Evolutionary conservation across 2,797 vertebrate species (phyloP).

Genomic region (Molossus alvarezi): DNA sequence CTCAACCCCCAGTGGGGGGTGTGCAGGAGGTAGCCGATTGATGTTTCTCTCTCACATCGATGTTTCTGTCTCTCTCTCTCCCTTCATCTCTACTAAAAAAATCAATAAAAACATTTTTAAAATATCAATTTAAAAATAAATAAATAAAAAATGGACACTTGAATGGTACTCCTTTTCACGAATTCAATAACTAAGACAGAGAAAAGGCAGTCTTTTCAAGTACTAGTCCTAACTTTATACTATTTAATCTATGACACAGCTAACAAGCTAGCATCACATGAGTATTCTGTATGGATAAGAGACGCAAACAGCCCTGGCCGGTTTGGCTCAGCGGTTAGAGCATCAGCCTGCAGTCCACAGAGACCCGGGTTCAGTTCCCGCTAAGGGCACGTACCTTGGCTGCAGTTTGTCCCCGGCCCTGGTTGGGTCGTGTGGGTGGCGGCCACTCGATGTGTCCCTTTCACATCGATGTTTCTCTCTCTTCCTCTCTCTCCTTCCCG

Average conservation of each 20-base stretch:
- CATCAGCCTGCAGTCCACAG: too few relatives aligned
- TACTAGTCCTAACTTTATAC: neutral
- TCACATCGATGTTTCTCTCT: too few relatives aligned
- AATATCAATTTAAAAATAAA: neutral
- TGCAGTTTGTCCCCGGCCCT: too few relatives aligned
- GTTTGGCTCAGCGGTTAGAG: too few relatives aligned
- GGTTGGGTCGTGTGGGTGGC: too few relatives aligned
- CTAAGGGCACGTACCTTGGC: too few relatives aligned
- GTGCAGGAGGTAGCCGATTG: too few relatives aligned
- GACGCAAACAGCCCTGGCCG: neutral
- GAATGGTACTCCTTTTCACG: constrained; percentile 40
- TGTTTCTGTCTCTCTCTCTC: neutral
- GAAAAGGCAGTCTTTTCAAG: constrained; percentile 29
- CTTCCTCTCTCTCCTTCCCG: too few relatives aligned
- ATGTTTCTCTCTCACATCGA: too few relatives aligned
- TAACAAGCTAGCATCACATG: neutral
- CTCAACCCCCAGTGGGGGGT: too few relatives aligned
- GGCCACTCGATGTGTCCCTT: too few relatives aligned
- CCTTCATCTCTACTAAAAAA: neutral
- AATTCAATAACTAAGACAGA: neutral
- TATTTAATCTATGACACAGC: neutral
- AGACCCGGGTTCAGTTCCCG: too few relatives aligned
- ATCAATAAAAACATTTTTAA: neutral
- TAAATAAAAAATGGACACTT: neutral
- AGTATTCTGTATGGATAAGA: neutral